Base-by-base conservation (phyloP, 2,888 invertebrate genomes). In the Phyllotreta striolata region DNA sequence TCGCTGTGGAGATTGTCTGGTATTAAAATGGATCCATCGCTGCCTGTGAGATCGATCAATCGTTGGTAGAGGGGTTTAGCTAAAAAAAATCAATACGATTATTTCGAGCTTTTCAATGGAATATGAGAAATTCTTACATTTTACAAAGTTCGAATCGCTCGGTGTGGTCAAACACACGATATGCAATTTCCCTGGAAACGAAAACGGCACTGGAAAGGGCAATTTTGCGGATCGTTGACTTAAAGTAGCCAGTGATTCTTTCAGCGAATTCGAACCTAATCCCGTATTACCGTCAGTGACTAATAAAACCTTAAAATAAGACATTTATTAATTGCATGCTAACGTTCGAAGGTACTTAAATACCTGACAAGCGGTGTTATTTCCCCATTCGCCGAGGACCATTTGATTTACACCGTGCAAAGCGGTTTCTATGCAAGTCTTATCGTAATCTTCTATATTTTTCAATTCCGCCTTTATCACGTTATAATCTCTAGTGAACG, bases 401-500 rank as follows among this genome's bases (percentile, higher is more conserved):
- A 94, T 84, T 74, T 89, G 89, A 75, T 90, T 91, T 0, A 93
- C 89, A 13, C 92, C 93, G 73, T 89, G 87, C 1, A 97, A 83
- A 52, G 92, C 92, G 5, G 88, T 86, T 76, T 93, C 91, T 64
- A 96, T 86, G 75, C 91, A 91, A 0, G 96, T 93, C 80, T 93
- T 93, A 77, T 96, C 96, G 74, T 89, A 91, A 74, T 93, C 91
- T 67, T 94, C 93, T 6, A 95, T 83, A 64, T 87, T 88, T 66
- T 88, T 87, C 1, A 96, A 81, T 71, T 92, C 91, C 12, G 86
- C 84, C 71, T 91, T 89, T 66, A 97, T 89, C 38, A 84, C 83
- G 66, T 92, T 93, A 80, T 92, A 93, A 74, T 97, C 96, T 62
- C 96, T 85, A 0, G 96, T 96, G 76, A 97, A 98, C 12, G 91